Percentiles rank a stretch among this genome's conserved stretches.
These are phyloP conservation scores for Ophioninae sp. DNA, from an alignment of 2,888 invertebrate species.

Conservation along the genomic window DNA sequence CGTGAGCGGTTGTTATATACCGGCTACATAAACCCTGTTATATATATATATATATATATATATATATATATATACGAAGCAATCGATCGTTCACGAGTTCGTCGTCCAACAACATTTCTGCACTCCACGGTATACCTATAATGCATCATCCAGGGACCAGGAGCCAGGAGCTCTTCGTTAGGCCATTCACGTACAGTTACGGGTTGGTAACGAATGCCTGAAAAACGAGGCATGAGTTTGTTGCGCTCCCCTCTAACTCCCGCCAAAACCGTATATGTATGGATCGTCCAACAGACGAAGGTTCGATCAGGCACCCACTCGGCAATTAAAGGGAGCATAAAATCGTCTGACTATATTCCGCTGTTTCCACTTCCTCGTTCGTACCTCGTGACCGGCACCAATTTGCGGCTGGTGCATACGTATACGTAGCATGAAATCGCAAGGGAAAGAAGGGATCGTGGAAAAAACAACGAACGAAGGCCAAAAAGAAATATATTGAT, in stretches of 20 bases:
- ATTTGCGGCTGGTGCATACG: background rate
- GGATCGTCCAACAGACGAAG: conserved; percentile 1
- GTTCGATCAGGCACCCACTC: conserved; percentile 56
- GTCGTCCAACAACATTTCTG: conserved; percentile 33
- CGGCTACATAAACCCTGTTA: background rate
- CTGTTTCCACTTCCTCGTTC: conserved; percentile 55
- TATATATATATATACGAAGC: background rate
- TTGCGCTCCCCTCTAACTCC: conserved; percentile 49
- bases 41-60: background rate
- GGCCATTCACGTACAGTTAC: conserved; percentile 60
- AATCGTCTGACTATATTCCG: conserved; percentile 55
- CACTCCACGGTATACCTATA: background rate
- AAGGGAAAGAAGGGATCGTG: conserved; percentile 36
- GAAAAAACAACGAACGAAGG: conserved; percentile 1
- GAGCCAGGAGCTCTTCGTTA: conserved; percentile 56
- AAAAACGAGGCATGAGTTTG: conserved; percentile 63
- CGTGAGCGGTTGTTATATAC: conserved; percentile 26
- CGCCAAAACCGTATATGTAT: background rate
- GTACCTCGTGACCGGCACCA: conserved; percentile 27
- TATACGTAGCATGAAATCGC: conserved; percentile 8
- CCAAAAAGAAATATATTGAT: too few relatives aligned
- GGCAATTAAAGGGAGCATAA: conserved; percentile 63
- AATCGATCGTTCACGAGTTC: conserved; percentile 48
- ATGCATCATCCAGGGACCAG: conserved; percentile 24
- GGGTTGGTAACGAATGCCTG: conserved; percentile 61